Base-by-base conservation (phyloP, 2,113 vertebrate species). In the Columba livia region DNA sequence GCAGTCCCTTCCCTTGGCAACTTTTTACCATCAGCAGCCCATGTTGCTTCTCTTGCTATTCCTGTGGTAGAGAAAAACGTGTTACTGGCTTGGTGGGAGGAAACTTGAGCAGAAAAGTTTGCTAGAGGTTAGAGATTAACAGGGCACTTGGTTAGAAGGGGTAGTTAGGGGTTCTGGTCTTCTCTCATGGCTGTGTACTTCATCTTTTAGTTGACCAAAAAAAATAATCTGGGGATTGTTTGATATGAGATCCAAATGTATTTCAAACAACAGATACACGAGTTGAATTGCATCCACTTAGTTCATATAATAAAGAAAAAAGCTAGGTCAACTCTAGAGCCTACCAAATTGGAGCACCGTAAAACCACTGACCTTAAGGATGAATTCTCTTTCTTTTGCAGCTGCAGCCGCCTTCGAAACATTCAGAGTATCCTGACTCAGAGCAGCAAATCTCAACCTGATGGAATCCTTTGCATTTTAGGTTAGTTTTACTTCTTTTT, bases 401-500 rank as follows among this genome's bases (percentile, higher is more conserved):
- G 99, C 90, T 99, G 99, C 90, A 98, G 98, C 94, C 99, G 99
- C 57, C 98, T 99, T 94, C 98, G 98, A 56, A 98, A 98, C 92
- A 97, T 99, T 62, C 99, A 99, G 96, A 97, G 97, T 60, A 98
- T 99, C 93, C 97, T 99, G 80, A 96, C 94, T 10, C 98, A 98
- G 69, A 98, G 98, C 89, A 98, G 97, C 95, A 98, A 98, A 89
- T 96, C 98, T 83, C 97, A 95, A 34, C 98, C 99, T 6, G 99
- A 99, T 81, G 99, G 98, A 67, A 98, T 99, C 94, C 98, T 99
- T 80, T 99, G 99, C 97, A 99, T 99, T 94, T 98, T 99, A 34
- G 99, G 99, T 99, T 28, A 36, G 96, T 93, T 72, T 26, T 32
- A 40, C 54, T 57, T 26, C 6, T 12, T 20, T 11, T 10, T 18